A percentile compares a stretch with the other conserved stretches of the same genome.
These are phyloP conservation scores for Spatulosminthurus flaviceps DNA, from an alignment of 2,888 invertebrate genomes.

Conservation along the genomic window DNA sequence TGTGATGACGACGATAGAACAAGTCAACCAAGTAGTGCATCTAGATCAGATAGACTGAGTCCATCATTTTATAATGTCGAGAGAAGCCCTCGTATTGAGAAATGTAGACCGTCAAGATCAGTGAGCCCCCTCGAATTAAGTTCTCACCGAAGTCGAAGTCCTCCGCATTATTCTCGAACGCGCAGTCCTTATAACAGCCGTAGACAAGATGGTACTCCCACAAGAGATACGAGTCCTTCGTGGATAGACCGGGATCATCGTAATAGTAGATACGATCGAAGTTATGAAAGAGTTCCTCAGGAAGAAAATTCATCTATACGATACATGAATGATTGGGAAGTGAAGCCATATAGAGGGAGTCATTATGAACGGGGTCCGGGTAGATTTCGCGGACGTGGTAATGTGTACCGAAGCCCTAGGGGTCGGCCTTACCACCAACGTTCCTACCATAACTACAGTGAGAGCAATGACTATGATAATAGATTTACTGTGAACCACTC, in stretches of 20 bases:
- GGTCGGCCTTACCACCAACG: constrained; percentile 40
- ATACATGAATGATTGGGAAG: constrained; percentile 48
- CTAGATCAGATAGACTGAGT: constrained; percentile 22
- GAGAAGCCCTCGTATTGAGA: constrained; percentile 36
- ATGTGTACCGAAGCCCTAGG: not conserved
- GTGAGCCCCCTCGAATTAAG: constrained; percentile 21
- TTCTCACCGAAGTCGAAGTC: constrained; percentile 39
- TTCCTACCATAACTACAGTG: constrained; percentile 15
- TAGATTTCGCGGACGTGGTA: constrained; percentile 24
- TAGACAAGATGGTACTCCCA: not conserved
- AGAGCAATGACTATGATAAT: constrained; percentile 30
- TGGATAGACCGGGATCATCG: not conserved
- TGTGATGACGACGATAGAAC: constrained; percentile 32
- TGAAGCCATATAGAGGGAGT: constrained; percentile 47
- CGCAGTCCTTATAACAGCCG: constrained; percentile 9
- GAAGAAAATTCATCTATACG: constrained; percentile 1
- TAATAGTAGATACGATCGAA: not conserved
- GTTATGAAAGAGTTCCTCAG: not conserved
- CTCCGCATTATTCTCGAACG: not conserved
- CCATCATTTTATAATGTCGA: constrained; percentile 39
- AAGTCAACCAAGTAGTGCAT: constrained; percentile 23
- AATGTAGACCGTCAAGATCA: constrained; percentile 25
- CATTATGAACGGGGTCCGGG: constrained; percentile 30
- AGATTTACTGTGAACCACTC: constrained; percentile 30
- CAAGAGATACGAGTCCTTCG: not conserved